Evolutionary conservation across 2,113 vertebrate genomes (phyloP).

Genomic region (Tichodroma muraria): DNA sequence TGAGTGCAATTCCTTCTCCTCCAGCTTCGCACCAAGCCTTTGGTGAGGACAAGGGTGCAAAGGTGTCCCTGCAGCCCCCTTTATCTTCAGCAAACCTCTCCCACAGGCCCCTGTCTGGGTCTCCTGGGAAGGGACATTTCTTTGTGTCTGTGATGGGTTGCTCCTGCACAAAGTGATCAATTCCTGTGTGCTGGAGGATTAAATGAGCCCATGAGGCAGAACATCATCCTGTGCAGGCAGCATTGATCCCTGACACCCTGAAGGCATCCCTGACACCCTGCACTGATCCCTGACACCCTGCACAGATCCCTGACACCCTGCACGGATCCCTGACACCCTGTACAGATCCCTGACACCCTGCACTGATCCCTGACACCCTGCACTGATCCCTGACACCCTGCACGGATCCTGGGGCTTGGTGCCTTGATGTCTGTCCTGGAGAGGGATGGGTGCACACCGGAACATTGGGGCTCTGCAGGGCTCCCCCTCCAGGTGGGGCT

Average conservation of each 20-base stretch:
- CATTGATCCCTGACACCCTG: not conserved
- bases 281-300: not conserved
- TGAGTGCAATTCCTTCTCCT: not conserved
- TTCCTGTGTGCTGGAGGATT: not conserved
- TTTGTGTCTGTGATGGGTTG: not conserved
- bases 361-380: not conserved
- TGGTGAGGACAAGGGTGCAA: rapidly evolving
- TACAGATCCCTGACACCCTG: not conserved
- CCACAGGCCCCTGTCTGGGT: rapidly evolving
- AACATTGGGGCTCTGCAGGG: rapidly evolving
- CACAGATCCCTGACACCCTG: not conserved
- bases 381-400: not conserved
- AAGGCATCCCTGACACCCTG: not conserved
- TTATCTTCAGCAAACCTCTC: not conserved
- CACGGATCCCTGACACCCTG: too few species aligned
- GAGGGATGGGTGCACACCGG: rapidly evolving
- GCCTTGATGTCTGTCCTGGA: not conserved
- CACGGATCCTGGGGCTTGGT: not conserved
- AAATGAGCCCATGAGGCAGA: not conserved
- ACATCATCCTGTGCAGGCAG: rapidly evolving
- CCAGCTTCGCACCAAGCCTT: not conserved
- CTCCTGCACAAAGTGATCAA: not conserved
- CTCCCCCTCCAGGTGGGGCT: not conserved
- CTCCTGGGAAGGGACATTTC: not conserved
- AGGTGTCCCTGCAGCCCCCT: not conserved